Conservation (phyloP, 2,113 vertebrate genomes). For the Gasterosteus nipponicus region DNA sequence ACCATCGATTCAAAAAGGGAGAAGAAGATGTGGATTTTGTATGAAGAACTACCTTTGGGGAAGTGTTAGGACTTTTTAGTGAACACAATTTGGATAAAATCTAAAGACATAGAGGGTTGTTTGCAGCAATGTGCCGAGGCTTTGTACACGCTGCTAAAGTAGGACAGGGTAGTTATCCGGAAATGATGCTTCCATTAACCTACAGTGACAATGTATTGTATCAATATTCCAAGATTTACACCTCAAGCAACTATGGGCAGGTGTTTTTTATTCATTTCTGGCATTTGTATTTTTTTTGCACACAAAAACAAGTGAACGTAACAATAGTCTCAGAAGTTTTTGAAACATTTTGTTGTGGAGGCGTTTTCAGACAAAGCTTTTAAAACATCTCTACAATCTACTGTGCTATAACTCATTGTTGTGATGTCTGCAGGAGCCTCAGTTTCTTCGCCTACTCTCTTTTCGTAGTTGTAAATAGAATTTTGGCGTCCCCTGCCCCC, state of each 20-base stretch:
- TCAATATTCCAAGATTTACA: neutral
- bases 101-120: neutral
- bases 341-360: too few relatives aligned
- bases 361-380: neutral
- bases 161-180: neutral
- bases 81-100: conserved; percentile 17
- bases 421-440: too few relatives aligned
- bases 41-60: conserved; percentile 12
- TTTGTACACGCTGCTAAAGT: neutral
- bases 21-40: conserved; percentile 17
- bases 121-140: neutral
- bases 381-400: neutral
- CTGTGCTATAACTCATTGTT: neutral
- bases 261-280: conserved; percentile 1
- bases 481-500: neutral
- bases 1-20: conserved; percentile 2
- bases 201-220: neutral
- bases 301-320: neutral
- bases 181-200: neutral
- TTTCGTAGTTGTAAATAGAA: too few relatives aligned
- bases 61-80: neutral
- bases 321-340: neutral
- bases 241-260: neutral
- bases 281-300: neutral
- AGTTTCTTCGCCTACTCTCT: neutral